A percentile compares a stretch with the other conserved stretches of the same genome.
Conservation (phyloP, 2,113 vertebrate species). For the Boleophthalmus pectinirostris region DNA sequence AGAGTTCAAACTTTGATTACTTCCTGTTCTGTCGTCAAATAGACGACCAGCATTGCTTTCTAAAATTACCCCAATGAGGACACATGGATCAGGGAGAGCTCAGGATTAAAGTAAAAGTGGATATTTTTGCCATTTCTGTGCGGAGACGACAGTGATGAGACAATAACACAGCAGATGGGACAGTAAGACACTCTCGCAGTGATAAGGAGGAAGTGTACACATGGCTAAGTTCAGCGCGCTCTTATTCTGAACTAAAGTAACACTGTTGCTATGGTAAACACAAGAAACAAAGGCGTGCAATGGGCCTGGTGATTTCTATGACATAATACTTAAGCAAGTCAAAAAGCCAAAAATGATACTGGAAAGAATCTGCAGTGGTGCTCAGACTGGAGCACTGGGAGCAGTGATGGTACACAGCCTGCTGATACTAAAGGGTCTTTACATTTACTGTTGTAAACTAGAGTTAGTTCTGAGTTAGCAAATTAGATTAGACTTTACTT, state of each 20-base stretch:
- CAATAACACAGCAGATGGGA: slow-evolving; percentile 64
- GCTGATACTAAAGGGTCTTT: neutral
- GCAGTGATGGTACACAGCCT: neutral
- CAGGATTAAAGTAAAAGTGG: slow-evolving; percentile 16
- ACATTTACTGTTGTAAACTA: neutral
- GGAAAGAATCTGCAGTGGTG: neutral
- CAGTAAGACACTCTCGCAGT: slow-evolving; percentile 48
- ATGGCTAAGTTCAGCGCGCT: slow-evolving; percentile 25
- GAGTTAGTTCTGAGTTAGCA: neutral
- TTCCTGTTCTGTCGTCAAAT: neutral
- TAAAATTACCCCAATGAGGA: slow-evolving; percentile 24
- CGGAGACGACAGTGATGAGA: slow-evolving; percentile 42
- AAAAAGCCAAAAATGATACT: neutral
- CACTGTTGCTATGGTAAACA: slow-evolving; percentile 62
- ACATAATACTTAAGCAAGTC: slow-evolving; percentile 1
- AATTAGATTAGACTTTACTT: neutral
- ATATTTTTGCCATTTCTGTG: slow-evolving; percentile 16
- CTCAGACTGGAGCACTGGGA: neutral
- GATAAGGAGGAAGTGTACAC: slow-evolving; percentile 52
- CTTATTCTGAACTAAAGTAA: slow-evolving; percentile 41
- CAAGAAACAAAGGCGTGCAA: slow-evolving; percentile 41
- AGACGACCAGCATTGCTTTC: slow-evolving; percentile 28
- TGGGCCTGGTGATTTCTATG: slow-evolving; percentile 15
- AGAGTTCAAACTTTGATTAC: neutral
- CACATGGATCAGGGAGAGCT: slow-evolving; percentile 11